Evolutionary conservation across 2,797 vertebrate species (phyloP), one percentile per base, ranked within the genome.

Genomic region (Allobates femoralis): DNA sequence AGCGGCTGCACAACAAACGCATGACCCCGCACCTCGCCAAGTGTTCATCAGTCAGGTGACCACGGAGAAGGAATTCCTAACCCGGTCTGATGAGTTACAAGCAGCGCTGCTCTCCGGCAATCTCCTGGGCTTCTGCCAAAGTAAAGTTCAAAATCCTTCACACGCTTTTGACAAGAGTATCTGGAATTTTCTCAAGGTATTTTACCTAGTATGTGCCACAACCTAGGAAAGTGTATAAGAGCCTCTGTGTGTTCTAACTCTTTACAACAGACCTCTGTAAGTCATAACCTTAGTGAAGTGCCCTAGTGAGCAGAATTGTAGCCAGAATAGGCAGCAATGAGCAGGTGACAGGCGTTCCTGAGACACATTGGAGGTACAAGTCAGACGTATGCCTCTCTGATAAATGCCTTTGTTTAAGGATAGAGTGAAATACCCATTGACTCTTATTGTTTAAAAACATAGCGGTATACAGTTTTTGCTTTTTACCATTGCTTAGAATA

Each of bases 181-280:
- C 71, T 99, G 98, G 98, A 97, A 96, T 89, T 98, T 99, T 89
- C 93, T 99, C 67, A 95, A 97, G 96, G 98, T 98, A 93, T 16
- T 74, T 7, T 41, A 28, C 0, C 46, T n/a, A 23, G n/a, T 5
- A 41, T 23, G 2, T 46, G 10, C 15, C 67, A 37, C 2, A 26
- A 64, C 5, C 14, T 64, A 28, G 28, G 5, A 14, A 16, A 30
- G 34, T 23, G 7, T 34, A 11, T 69, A 15, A 34, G 18, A 34
- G 66, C 32, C 19, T 67, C 19, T 67, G 41, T 46, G 11, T 46
- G 41, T 46, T 46, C 4, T 46, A 11, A 46, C 11, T 46, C 41
- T 46, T 46, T 66, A 16, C 3, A 16, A 32, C 15, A 5, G 64
- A 3, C 15, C 28, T 18, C 64, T 66, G 30, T 32, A 32, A 66